Percentiles rank a stretch among this genome's conserved stretches.
Evolutionary conservation across 2,113 vertebrate genomes (phyloP).

Genomic region (Nycticebus coucang): DNA sequence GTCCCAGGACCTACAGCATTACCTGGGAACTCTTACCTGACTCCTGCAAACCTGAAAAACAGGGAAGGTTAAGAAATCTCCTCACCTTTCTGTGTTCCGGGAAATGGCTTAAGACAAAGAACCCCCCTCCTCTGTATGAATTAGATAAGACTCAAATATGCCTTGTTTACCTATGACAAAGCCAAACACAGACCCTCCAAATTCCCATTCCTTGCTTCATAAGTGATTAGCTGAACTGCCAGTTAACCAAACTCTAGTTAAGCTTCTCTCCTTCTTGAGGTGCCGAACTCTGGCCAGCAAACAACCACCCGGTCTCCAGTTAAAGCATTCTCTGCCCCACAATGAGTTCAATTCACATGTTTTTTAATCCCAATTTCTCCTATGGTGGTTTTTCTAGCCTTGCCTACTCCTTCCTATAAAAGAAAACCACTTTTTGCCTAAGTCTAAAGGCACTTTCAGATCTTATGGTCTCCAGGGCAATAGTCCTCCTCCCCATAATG

Average conservation of each 20-base stretch:
- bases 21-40: neutral
- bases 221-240: neutral
- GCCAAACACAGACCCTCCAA: neutral
- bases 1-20: neutral
- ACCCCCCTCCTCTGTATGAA: rapidly evolving
- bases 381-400: neutral
- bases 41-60: neutral
- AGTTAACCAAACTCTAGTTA: neutral
- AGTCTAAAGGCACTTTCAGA: neutral
- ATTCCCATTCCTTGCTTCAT: neutral
- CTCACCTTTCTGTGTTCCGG: neutral
- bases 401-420: neutral
- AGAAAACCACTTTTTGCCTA: neutral
- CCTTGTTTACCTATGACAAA: neutral
- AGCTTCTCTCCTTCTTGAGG: neutral
- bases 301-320: neutral
- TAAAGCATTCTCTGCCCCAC: neutral
- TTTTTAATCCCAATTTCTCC: neutral
- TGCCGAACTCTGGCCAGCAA: neutral
- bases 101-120: neutral
- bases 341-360: neutral
- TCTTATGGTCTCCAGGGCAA: neutral
- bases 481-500: rapidly evolving
- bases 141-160: neutral
- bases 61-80: neutral